These are phyloP conservation scores for Tiphia femorata DNA, from an alignment of 2,888 invertebrate species.

Conservation along the genomic window DNA sequence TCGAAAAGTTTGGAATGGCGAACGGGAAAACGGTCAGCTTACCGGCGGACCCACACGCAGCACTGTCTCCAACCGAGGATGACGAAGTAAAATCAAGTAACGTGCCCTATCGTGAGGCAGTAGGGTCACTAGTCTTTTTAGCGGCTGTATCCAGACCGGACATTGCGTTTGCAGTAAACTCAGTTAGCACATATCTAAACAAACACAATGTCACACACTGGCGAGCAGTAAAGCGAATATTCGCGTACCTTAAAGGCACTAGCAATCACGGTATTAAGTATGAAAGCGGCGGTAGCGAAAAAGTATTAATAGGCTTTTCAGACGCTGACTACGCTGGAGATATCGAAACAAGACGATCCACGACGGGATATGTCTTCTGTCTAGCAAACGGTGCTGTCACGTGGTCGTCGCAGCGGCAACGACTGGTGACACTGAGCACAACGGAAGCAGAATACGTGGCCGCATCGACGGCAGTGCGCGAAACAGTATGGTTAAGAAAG, in stretches of 20 bases:
- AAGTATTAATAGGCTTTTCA: background rate
- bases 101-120: conserved; percentile 35
- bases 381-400: conserved; percentile 21
- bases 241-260: conserved; percentile 1
- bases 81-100: background rate
- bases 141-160: conserved; percentile 30
- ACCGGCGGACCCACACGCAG: conserved; percentile 22
- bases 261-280: background rate
- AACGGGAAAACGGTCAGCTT: conserved; percentile 12
- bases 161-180: conserved; percentile 31
- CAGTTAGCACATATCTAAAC: conserved; percentile 25
- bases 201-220: conserved; percentile 28
- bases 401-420: conserved; percentile 38
- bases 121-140: conserved; percentile 37
- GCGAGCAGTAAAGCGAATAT: conserved; percentile 29
- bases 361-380: conserved; percentile 35
- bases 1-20: conserved; percentile 19
- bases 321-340: conserved; percentile 16
- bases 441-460: conserved; percentile 44
- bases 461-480: conserved; percentile 35
- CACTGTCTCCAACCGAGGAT: conserved; percentile 15
- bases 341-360: conserved; percentile 30
- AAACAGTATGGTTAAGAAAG: conserved; percentile 40
- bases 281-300: background rate
- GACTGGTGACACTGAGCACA: conserved; percentile 16